Conservation (phyloP, 1,140 invertebrate species). For the Drosophila triauraria region DNA sequence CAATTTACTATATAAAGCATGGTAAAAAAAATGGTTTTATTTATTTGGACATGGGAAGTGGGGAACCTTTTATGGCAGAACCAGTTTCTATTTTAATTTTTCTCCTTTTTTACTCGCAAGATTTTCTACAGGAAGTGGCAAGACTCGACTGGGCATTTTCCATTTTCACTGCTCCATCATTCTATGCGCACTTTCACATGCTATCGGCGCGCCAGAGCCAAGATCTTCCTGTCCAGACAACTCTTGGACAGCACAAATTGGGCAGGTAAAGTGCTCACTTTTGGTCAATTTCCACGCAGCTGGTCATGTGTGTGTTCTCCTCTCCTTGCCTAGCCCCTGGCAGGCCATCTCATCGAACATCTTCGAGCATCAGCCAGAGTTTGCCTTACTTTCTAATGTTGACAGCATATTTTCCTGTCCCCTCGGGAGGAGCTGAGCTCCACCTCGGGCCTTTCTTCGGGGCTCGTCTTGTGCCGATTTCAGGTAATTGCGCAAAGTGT, state of each 20-base stretch:
- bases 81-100: slow-evolving; percentile 24
- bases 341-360: slow-evolving; percentile 71
- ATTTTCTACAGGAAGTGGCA: slow-evolving; percentile 62
- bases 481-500: slow-evolving; percentile 39
- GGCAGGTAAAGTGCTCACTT: slow-evolving; percentile 78
- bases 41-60: neutral
- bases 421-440: slow-evolving; percentile 14
- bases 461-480: slow-evolving; percentile 24
- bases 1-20: slow-evolving; percentile 51
- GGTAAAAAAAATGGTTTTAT: slow-evolving; percentile 3
- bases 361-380: slow-evolving; percentile 36
- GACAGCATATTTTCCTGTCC: slow-evolving; percentile 34
- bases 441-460: slow-evolving; percentile 21
- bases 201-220: slow-evolving; percentile 12
- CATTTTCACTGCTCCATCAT: slow-evolving; percentile 63
- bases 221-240: slow-evolving; percentile 74
- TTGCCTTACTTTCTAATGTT: slow-evolving; percentile 74
- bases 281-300: slow-evolving; percentile 73
- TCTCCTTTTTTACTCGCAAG: slow-evolving; percentile 16
- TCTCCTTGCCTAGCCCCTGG: slow-evolving; percentile 3
- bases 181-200: slow-evolving; percentile 73
- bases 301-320: slow-evolving; percentile 11
- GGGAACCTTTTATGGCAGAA: slow-evolving; percentile 20
- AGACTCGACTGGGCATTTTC: slow-evolving; percentile 44
- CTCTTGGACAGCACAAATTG: slow-evolving; percentile 71